Percentiles rank a stretch among this genome's conserved stretches.
Conservation (phyloP, 53 echinoderm and acorn worm species). For the Luidia sarsii region DNA sequence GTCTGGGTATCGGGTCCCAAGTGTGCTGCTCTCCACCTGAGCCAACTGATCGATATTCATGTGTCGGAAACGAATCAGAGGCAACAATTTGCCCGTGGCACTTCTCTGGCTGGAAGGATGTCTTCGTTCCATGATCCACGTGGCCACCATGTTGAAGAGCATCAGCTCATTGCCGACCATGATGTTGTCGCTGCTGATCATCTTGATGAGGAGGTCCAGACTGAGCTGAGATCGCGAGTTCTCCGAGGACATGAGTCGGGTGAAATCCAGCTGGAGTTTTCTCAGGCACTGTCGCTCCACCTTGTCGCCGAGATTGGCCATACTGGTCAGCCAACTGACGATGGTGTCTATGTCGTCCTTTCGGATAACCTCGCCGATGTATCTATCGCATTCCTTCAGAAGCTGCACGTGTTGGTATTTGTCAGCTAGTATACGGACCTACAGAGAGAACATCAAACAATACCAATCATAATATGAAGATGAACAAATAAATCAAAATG, state of each 20-base stretch:
- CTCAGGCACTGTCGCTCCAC: conserved; percentile 30
- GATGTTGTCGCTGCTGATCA: conserved; percentile 10
- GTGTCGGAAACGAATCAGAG: conserved; percentile 14
- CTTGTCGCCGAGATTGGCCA: conserved; percentile 26
- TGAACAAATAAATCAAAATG: too few species aligned
- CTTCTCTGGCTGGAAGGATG: conserved; percentile 17
- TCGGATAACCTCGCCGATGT: conserved; percentile 10
- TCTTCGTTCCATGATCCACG: conserved; percentile 39
- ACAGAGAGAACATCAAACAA: too few species aligned
- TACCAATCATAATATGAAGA: too few species aligned
- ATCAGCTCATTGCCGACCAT: conserved; percentile 23
- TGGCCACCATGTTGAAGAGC: conserved; percentile 23
- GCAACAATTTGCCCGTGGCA: conserved; percentile 26
- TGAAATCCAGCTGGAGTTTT: conserved; percentile 37
- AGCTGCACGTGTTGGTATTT: conserved; percentile 76
- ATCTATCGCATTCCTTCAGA: conserved; percentile 60
- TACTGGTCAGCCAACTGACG: conserved; percentile 27
- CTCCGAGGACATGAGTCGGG: conserved; percentile 29
- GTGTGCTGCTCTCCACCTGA: neutral
- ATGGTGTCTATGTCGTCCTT: conserved; percentile 26
- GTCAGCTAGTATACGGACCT: conserved; percentile 68
- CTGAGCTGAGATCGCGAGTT: conserved; percentile 1
- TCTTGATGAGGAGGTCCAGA: conserved; percentile 34
- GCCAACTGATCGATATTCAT: conserved; percentile 19
- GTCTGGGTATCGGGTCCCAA: conserved; percentile 15